phyloP scores from a whole-genome alignment of 2,113 vertebrate genomes.

The Rattus norvegicus region DNA sequence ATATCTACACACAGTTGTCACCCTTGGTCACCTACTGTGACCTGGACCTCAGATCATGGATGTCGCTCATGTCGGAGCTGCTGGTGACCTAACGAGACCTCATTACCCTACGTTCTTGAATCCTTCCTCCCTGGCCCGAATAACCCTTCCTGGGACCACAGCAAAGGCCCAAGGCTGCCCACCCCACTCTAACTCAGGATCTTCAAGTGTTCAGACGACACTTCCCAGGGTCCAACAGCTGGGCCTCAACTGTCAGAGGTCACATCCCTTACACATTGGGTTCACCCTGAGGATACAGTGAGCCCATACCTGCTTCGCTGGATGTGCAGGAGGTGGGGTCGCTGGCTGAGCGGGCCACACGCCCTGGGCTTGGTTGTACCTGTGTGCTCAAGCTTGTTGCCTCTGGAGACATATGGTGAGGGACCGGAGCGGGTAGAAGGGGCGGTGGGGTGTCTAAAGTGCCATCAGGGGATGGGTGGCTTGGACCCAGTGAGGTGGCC shows the following conservation, averaged over 20 bases:
- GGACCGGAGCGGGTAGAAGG: constrained; percentile 70
- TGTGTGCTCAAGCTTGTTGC: constrained; percentile 75
- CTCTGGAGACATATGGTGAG: constrained; percentile 29
- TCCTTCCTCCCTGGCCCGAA: no score
- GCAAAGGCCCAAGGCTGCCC: background rate
- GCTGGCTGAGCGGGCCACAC: constrained; percentile 94
- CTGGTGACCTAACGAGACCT: background rate
- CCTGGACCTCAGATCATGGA: background rate
- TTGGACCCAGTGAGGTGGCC: rapidly evolving
- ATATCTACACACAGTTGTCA: rapidly evolving
- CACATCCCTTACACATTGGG: background rate
- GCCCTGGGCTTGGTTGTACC: constrained; percentile 81
- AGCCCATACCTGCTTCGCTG: constrained; percentile 86
- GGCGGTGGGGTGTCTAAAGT: constrained; percentile 77
- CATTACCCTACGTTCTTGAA: background rate
- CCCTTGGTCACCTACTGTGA: background rate
- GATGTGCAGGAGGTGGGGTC: constrained; percentile 92
- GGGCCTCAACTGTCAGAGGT: background rate
- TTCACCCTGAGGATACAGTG: rapidly evolving
- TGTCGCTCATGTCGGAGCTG: background rate
- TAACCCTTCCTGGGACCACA: background rate
- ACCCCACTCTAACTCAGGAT: background rate
- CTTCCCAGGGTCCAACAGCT: background rate
- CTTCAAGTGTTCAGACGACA: background rate
- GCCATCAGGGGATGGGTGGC: constrained; percentile 68